Base-by-base conservation (phyloP, 2,888 invertebrate genomes). In the Dorcus parallelipipedus region DNA sequence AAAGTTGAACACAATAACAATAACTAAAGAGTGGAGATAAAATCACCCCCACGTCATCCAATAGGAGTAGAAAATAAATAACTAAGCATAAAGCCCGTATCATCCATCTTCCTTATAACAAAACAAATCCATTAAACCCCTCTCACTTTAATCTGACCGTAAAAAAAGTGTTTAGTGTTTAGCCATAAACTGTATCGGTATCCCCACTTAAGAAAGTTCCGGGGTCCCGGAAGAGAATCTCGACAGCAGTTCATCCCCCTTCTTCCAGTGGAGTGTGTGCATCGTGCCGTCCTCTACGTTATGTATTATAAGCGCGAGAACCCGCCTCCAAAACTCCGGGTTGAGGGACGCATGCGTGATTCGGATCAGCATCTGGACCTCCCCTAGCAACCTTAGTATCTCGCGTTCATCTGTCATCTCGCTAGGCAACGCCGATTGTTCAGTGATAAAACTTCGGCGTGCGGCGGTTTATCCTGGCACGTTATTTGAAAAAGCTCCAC, bases 151-250 rank as follows among this genome's bases (percentile, higher is more conserved):
- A 75, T 74, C 75, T 68, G 67, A 70, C 73, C 75, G 67, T 74
- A 74, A 76, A 76, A 73, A 76, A 76, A 76, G 73, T 76, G 76
- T 76, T 76, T 75, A 76, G 74, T 72, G 76, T 75, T 76, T 75
- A 74, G 73, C 73, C 75, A 74, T 76, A 76, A 76, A 76, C 74
- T 76, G 75, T 76, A 75, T 76, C 74, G 73, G 75, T 73, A 74
- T 74, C 71, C 74, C 71, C 73, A 71, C 70, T 72, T 72, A 72
- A 72, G 70, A 69, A 68, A 63, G 69, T 43, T 70, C 71, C 72
- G 70, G 71, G 65, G 67, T 70, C 61, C 61, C 63, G 64, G 62
- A 64, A 61, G 56, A 55, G 63, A 62, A 65, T 60, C 63, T 56
- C 60, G 60, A 62, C 59, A 54, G 49, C 55, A 58, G 6, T 38